Conservation (phyloP, 2,888 invertebrate species). For the Spisula subtruncata region DNA sequence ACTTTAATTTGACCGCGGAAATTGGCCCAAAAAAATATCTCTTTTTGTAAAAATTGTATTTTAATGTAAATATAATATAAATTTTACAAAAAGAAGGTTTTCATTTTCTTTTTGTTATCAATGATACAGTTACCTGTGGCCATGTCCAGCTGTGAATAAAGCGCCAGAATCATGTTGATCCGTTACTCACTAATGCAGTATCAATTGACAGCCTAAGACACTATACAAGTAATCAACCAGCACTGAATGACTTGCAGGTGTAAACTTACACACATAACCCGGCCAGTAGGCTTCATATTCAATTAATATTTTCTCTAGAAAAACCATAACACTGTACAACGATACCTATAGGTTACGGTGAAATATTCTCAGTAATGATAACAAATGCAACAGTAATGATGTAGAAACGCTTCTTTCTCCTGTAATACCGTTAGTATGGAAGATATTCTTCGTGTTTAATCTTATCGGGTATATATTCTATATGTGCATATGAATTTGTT, state of each 20-base stretch:
- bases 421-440: neutral
- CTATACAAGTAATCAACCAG: neutral
- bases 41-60: too few relatives aligned
- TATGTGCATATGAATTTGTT: too few relatives aligned
- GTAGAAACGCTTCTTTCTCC: neutral
- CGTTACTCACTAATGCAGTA: neutral
- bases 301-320: conserved; percentile 19
- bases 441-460: too few relatives aligned
- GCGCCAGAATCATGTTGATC: neutral
- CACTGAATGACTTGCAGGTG: neutral
- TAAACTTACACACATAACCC: neutral
- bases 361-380: neutral
- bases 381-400: neutral
- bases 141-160: neutral
- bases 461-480: too few relatives aligned
- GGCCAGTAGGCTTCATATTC: neutral
- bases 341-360: neutral
- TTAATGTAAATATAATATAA: too few relatives aligned
- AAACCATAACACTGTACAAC: neutral
- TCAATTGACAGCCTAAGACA: neutral
- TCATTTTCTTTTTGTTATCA: too few relatives aligned
- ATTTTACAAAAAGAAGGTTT: too few relatives aligned
- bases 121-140: too few relatives aligned
- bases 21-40: too few relatives aligned
- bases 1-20: too few relatives aligned